Evolutionary conservation across 2,797 vertebrate genomes (phyloP).

Genomic region (Nasua narica): DNA sequence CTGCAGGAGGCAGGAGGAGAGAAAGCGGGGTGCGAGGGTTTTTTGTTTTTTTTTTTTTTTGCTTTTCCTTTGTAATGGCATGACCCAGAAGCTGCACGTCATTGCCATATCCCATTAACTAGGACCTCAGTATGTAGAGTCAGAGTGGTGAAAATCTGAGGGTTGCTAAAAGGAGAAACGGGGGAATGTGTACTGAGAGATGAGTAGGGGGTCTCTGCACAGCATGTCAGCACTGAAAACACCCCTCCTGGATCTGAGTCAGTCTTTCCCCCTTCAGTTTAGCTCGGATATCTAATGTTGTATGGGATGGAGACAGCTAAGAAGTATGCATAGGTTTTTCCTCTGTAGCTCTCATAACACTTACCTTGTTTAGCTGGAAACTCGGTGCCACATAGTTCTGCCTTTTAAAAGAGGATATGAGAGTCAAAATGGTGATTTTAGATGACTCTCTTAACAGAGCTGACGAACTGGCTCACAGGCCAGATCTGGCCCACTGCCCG

Average conservation of each 20-base stretch:
- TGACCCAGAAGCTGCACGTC: not conserved
- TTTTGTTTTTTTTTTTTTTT: too few relatives aligned
- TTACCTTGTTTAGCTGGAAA: not conserved
- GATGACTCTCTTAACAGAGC: not conserved
- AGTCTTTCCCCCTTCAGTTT: not conserved
- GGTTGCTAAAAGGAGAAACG: not conserved
- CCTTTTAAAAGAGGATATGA: not conserved
- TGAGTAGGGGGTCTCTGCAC: not conserved
- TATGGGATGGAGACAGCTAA: not conserved
- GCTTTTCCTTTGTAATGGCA: not conserved
- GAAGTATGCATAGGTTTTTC: not conserved
- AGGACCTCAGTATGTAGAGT: not conserved
- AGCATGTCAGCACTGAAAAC: too few relatives aligned
- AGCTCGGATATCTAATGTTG: not conserved
- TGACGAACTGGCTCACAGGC: not conserved
- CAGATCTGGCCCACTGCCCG: not conserved
- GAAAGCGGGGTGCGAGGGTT: not conserved
- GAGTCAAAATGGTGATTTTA: not conserved
- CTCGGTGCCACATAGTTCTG: not conserved
- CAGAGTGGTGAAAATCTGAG: not conserved
- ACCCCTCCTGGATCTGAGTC: not conserved
- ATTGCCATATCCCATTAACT: not conserved
- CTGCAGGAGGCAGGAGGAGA: not conserved
- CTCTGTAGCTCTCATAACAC: not conserved
- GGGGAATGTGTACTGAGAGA: not conserved